These are phyloP conservation scores for Paramormyrops hopkinsi DNA, from an alignment of 2,797 vertebrate genomes.

Conservation along the genomic window DNA sequence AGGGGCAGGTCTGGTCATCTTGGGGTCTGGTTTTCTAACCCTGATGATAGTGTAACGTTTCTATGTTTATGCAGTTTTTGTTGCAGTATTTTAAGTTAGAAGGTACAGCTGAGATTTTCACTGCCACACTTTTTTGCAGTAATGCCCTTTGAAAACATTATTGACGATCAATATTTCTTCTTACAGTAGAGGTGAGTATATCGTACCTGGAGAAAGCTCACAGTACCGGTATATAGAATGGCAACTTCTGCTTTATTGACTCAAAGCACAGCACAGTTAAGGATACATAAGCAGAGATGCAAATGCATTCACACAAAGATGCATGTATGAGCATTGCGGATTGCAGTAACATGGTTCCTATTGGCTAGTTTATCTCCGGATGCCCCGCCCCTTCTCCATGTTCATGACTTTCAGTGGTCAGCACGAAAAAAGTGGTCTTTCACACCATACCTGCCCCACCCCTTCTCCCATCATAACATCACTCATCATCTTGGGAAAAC, in stretches of 20 bases:
- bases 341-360: not conserved
- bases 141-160: constrained; percentile 4
- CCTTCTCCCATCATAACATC: constrained; percentile 19
- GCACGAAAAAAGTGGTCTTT: not conserved
- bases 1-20: not conserved
- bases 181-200: not conserved
- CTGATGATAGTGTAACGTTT: not conserved
- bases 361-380: not conserved
- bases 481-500: not conserved
- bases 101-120: not conserved
- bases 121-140: not conserved
- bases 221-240: not conserved
- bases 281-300: not conserved
- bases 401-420: not conserved
- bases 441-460: not conserved
- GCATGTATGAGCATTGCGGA: not conserved
- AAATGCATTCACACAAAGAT: not conserved
- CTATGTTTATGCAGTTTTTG: not conserved
- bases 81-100: not conserved
- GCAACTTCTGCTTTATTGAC: not conserved
- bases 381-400: not conserved
- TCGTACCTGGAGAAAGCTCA: not conserved
- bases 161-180: not conserved
- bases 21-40: constrained; percentile 14
- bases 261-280: not conserved